Base-by-base conservation (phyloP, 2,113 vertebrate genomes). In the Heliornis fulica region DNA sequence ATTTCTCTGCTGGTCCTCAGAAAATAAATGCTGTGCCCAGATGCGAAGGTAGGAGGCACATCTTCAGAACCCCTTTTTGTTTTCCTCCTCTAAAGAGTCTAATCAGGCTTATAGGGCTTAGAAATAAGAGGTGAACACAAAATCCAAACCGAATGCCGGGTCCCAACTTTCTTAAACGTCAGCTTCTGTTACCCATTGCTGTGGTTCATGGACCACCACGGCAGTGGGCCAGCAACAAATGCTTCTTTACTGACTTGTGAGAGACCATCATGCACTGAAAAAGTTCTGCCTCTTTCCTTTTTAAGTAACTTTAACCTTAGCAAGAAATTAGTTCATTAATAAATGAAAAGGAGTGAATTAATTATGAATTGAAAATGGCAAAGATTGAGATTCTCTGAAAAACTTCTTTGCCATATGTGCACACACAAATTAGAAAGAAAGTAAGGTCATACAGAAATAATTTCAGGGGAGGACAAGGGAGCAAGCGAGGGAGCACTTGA, bases 261-360 rank as follows among this genome's bases (percentile, higher is more conserved):
- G 54, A 81, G 50, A 23, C 29, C 20, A 82, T 69, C 15, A 29
- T 16, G 14, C 7, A 17, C 45, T 79, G 59, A 29, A 78, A 68
- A 70, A 61, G 32, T 89, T 93, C 77, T 85, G 11, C 16, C 34
- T 77, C 78, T 69, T 84, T 65, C 29, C 3, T 83, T 89, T 89
- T 85, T 72, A 71, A 45, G n/a, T 61, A 95, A 48, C 38, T 74
- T 81, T 43, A 87, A 84, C 53, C 56, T 88, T 68, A 93, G 59
- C 9, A 75, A 93, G 74, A 95, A 91, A 97, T 91, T 75, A 91
- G 60, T 84, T 87, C 76, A 94, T 96, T 83, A 96, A 96, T 92
- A 96, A 96, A 66, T 89, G 80, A 95, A 74, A 40, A 88, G 20
- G 38, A 59, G 14, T 78, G 48, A 94, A 92, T 93, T 88, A 90